Evolutionary conservation across 2,113 vertebrate genomes (phyloP).

Genomic region (Rhinopithecus roxellana): DNA sequence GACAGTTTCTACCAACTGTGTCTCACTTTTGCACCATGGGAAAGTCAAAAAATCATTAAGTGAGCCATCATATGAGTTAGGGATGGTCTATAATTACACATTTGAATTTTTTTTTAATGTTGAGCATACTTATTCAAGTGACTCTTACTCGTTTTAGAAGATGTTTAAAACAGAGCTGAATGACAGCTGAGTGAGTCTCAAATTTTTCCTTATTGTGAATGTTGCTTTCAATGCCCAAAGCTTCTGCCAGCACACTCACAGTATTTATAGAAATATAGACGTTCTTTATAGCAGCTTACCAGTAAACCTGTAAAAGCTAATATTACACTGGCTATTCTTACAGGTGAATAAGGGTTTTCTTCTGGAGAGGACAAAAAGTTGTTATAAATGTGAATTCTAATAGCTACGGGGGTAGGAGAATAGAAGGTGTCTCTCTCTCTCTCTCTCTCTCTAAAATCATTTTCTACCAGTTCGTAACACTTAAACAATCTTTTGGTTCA

Average conservation of each 20-base stretch:
- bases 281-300: neutral
- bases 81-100: neutral
- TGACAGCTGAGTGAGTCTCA: neutral
- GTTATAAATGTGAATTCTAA: conserved; percentile 67
- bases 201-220: neutral
- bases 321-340: conserved; percentile 41
- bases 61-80: neutral
- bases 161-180: neutral
- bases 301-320: neutral
- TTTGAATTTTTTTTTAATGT: neutral
- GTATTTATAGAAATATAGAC: conserved; percentile 5
- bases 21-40: neutral
- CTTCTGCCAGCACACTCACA: neutral
- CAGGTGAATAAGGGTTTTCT: conserved; percentile 49
- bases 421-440: conserved; percentile 1
- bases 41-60: neutral
- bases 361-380: conserved; percentile 55
- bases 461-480: conserved; percentile 40
- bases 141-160: neutral
- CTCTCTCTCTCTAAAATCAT: conserved; percentile 47
- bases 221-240: neutral
- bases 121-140: neutral
- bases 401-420: neutral
- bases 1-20: neutral
- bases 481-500: conserved; percentile 64